Evolutionary conservation across 2,113 vertebrate species (phyloP), one percentile per base, ranked within the genome.

Genomic region (Dromaius novaehollandiae): DNA sequence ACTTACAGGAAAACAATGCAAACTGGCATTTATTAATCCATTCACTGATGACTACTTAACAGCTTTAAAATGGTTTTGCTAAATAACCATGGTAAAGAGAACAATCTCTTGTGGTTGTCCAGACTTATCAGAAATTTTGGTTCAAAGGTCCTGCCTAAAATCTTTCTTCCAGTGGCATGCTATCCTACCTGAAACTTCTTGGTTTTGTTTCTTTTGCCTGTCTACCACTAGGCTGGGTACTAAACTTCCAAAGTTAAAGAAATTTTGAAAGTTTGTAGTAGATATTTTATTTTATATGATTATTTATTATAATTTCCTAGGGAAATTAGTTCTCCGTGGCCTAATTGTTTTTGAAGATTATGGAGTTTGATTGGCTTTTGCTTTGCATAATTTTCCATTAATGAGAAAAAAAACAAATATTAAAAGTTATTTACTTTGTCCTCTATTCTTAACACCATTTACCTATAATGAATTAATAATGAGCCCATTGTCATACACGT

Each of bases 11-110:
- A 92, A 94, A 44, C 30, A 95, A 46, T 90, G 69, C 4, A 8
- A 88, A 77, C 44, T 90, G 58, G 53, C 40, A 77, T 77, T 84
- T 95, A 78, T 93, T 95, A 91, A 94, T 93, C 70, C 25, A 82
- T 75, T 89, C 92, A 24, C n/a, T 82, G 80, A 90, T 71, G 34
- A 55, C 81, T 94, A 75, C 9, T 84, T 90, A 89, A 53, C 8
- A 48, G 40, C 40, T 95, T 91, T 50, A 28, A 94, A 82, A 68
- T 32, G 0, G 22, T 66, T 88, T 86, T 86, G 13, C 40, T 44
- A 81, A 82, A 91, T 76, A 56, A 14, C 0, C 6, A 36, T 44
- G 1, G 12, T 26, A 74, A 83, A 80, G 4, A 63, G 50, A 91
- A 26, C 13, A 18, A 48, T 28, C 5, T 63, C 8, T 51, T 69